Evolutionary conservation across 2,888 invertebrate genomes (phyloP).

Genomic region (Plutella xylostella): DNA sequence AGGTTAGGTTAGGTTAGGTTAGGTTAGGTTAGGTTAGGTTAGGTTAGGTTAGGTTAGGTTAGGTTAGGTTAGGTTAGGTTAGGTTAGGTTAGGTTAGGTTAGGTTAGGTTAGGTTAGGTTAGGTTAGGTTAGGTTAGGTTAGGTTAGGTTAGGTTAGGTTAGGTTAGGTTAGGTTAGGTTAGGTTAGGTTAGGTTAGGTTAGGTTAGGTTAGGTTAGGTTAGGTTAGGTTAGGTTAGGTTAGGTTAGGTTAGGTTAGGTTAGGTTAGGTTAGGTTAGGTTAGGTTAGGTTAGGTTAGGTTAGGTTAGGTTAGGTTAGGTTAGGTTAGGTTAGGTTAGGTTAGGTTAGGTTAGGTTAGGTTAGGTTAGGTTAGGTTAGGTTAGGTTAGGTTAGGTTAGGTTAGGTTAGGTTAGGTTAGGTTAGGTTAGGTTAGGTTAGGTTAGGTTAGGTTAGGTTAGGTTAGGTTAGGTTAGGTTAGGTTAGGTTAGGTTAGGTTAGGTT

Average conservation of each 20-base stretch:
- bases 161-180: constrained; percentile 10
- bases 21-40: too few species aligned
- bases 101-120: constrained; percentile 15
- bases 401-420: constrained; percentile 5
- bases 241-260: constrained; percentile 5
- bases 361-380: constrained; percentile 5
- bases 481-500: constrained; percentile 1
- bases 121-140: constrained; percentile 12
- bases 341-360: constrained; percentile 5
- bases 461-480: constrained; percentile 1
- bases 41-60: constrained; percentile 11
- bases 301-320: constrained; percentile 5
- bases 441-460: constrained; percentile 1
- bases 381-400: constrained; percentile 5
- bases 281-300: constrained; percentile 5
- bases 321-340: constrained; percentile 5
- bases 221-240: constrained; percentile 7
- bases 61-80: constrained; percentile 13
- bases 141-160: constrained; percentile 10
- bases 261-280: constrained; percentile 5
- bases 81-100: constrained; percentile 11
- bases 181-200: constrained; percentile 9
- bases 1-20: too few species aligned
- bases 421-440: constrained; percentile 3
- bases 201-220: constrained; percentile 8